Evolutionary conservation across 1,140 invertebrate species (phyloP), one percentile per base, ranked within the genome.

Genomic region (Drosophila pectinifera): DNA sequence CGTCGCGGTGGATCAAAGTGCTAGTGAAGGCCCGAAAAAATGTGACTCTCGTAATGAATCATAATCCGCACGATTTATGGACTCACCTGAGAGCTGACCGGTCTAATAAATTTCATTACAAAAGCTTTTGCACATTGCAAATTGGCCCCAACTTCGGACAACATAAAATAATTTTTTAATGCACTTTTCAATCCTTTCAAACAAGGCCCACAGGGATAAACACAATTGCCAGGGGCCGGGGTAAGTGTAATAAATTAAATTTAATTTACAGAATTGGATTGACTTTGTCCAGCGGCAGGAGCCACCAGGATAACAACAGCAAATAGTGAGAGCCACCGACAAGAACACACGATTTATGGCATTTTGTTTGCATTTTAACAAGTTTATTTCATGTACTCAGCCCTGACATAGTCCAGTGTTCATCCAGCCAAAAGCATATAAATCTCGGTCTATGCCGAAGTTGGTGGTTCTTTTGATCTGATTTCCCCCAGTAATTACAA

Each of bases 341-440:
- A 74, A 64, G 43, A 63, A 62, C 56, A 64, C 22, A 73, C 62
- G 78, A 85, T 88, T 85, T 85, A 85, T 88, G 78, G 69, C 82
- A 75, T 88, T 86, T 81, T 86, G 68, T 78, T 86, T 81, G 78
- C 73, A 78, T 74, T 86, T 81, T 74, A 85, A 86, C 83, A 86
- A 82, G 73, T 75, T 75, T 59, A 82, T 85, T 85, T 68, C 51
- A 53, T 68, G 73, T 55, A 59, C 45, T 63, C 74, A 41, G 43
- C 36, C 41, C 41, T 46, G 22, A 24, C 45, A 49, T 31, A 18
- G 10, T 28, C 31, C 42, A 46, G 31, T 36, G 31, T 38, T 46
- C 22, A 31, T 11, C 16, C 22, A 20, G 41, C 10, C 36, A 56
- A 34, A 24, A 16, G 13, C 22, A 20, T 31, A 34, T 11, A 53